phyloP scores from a whole-genome alignment of 2,797 vertebrate genomes.

The Uromys caudimaculatus region DNA sequence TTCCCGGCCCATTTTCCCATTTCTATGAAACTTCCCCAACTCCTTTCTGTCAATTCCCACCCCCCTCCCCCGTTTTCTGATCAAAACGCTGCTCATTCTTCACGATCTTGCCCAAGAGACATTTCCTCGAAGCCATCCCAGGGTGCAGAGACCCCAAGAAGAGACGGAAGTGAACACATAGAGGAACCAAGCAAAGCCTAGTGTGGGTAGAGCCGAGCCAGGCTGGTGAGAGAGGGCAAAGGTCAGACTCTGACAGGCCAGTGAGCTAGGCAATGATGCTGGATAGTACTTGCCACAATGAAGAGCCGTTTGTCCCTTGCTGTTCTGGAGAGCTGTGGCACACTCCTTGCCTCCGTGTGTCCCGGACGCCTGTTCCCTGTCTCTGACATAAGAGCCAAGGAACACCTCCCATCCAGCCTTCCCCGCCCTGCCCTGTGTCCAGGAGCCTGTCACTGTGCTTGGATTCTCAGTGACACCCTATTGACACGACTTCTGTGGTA shows the following conservation, averaged over 20 bases:
- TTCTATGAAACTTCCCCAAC: background rate
- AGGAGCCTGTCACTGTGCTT: background rate
- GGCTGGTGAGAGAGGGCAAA: background rate
- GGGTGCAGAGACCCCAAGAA: background rate
- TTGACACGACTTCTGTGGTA: background rate
- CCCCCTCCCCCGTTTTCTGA: background rate
- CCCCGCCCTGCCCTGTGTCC: background rate
- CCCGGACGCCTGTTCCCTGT: background rate
- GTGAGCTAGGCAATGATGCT: background rate
- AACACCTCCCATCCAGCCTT: background rate
- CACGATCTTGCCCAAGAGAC: background rate
- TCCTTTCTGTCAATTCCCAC: background rate
- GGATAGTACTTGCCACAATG: background rate
- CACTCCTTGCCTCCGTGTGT: background rate
- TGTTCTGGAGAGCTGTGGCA: background rate
- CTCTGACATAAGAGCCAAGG: background rate
- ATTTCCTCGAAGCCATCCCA: background rate
- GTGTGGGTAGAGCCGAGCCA: background rate
- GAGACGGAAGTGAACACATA: background rate
- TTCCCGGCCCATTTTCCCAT: background rate
- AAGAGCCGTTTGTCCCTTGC: background rate
- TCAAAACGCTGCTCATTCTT: slow-evolving; percentile 15
- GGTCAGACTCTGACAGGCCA: background rate
- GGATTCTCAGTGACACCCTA: background rate
- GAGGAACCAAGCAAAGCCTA: background rate